A percentile compares a stretch with the other conserved stretches of the same genome.
Evolutionary conservation across 64 coral and sea anemone species (phyloP).

Genomic region (Trachythela sp.): DNA sequence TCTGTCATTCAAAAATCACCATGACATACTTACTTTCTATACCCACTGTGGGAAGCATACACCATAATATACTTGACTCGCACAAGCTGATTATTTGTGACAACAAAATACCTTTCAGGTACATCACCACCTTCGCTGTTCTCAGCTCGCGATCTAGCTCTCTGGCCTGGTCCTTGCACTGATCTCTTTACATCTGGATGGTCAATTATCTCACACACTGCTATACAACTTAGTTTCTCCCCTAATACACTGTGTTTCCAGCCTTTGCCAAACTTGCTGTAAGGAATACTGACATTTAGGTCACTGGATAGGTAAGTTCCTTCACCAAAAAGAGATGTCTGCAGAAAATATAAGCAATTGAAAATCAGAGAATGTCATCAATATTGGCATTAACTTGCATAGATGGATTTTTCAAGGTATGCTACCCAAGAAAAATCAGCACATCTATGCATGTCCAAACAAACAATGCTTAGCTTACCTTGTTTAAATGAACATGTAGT

Average conservation of each 20-base stretch:
- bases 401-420: too few relatives aligned
- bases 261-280: slow-evolving; percentile 71
- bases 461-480: too few relatives aligned
- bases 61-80: slow-evolving; percentile 89
- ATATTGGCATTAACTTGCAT: too few relatives aligned
- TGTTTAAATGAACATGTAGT: slow-evolving; percentile 85
- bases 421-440: too few relatives aligned
- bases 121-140: slow-evolving; percentile 95
- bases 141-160: slow-evolving; percentile 62
- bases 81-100: slow-evolving; percentile 84
- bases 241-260: slow-evolving; percentile 69
- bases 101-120: slow-evolving; percentile 91
- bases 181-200: slow-evolving; percentile 94
- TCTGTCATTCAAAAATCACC: background rate
- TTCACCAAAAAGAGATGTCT: slow-evolving; percentile 98
- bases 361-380: background rate
- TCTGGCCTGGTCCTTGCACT: slow-evolving; percentile 35
- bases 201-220: slow-evolving; percentile 85
- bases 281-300: slow-evolving; percentile 71
- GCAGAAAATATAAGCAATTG: background rate
- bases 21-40: background rate
- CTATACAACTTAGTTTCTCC: slow-evolving; percentile 71
- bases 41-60: slow-evolving; percentile 60
- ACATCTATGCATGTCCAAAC: too few relatives aligned
- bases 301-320: slow-evolving; percentile 95